Base-by-base conservation (phyloP, 1,140 invertebrate species). In the Eufriesea mexicana region DNA sequence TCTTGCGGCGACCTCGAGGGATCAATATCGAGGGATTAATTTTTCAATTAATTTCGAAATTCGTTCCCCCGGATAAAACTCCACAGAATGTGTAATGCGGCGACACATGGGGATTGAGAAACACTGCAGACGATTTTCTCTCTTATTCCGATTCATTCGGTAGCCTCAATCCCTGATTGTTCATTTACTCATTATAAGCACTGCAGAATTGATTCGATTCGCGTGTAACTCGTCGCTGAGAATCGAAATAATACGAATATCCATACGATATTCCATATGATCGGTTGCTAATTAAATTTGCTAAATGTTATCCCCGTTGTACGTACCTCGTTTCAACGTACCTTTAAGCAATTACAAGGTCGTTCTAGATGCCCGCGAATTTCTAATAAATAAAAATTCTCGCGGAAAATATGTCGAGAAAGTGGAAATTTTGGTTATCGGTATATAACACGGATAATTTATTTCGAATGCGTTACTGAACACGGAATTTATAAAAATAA, bases 281-380 rank as follows among this genome's bases (percentile, higher is more conserved):
- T 55, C 62, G n/a, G 57, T 45, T 18, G 51, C 16, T 55, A 68
- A 67, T 67, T 77, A 54, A 57, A 78, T 78, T 67, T 20, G 12
- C 16, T 47, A 2, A 10, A 67, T 7, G 16, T 18, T 54, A 18
- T 9, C 20, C 9, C 16, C n/a, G 35, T 35, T 77, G 42, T 49
- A 25, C 28, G 23, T 5, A 14, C 42, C 6, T 42, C 28, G 9
- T 35, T 35, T 25, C 23, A 0, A 54, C 2, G 23, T 8, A 42
- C 8, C 28, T 45, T 66, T 12, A 28, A 66, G 12, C 18, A 77
- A 77, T 54, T 54, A 42, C 10, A 5, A 25, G 4, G 28, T 14
- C 25, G 5, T 35, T 6, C 28, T 62, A 25, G 14, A 28, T 7
- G 59, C 25, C 12, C 0, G 25, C 12, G 59, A 61, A 9, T 16